These are phyloP conservation scores for Bombycilla garrulus DNA, from an alignment of 2,113 vertebrate species.

Conservation along the genomic window DNA sequence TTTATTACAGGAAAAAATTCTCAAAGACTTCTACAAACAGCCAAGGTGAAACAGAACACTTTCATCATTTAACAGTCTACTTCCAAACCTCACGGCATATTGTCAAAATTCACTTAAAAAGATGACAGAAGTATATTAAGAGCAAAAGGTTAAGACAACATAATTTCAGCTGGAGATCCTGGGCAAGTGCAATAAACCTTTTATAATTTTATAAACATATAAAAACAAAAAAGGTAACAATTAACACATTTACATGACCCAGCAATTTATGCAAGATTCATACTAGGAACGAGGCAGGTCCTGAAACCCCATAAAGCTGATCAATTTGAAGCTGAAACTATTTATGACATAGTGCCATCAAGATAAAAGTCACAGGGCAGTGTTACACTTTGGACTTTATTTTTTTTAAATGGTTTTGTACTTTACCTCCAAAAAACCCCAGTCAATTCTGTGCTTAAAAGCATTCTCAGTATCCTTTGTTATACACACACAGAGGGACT, in stretches of 20 bases:
- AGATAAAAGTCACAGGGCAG: conserved; percentile 66
- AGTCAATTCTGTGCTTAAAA: neutral
- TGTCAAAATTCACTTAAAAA: neutral
- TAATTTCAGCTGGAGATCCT: neutral
- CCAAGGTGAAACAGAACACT: neutral
- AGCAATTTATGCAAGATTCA: neutral
- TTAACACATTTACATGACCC: neutral
- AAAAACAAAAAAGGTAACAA: neutral
- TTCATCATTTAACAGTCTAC: neutral
- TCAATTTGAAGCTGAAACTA: conserved; percentile 67
- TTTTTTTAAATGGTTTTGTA: conserved; percentile 43
- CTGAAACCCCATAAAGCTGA: conserved; percentile 59
- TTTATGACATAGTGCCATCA: conserved; percentile 52
- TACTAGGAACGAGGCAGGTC: conserved; percentile 14
- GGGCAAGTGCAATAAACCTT: neutral
- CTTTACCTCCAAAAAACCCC: conserved; percentile 57
- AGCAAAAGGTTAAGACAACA: neutral
- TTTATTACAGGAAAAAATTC: neutral
- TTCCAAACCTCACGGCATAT: neutral
- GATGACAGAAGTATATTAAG: neutral
- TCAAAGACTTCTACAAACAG: neutral
- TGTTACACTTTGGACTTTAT: conserved; percentile 71
- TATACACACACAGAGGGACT: neutral
- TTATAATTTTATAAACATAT: neutral
- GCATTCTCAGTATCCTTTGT: neutral